Percentiles rank a stretch among this genome's conserved stretches.
phyloP scores from a whole-genome alignment of 2,113 vertebrate genomes.

The Xenopus tropicalis region UCB_Xtro_10.0 CM004444.2:139072501-139073000 shows the following conservation, averaged over 20 bases:
- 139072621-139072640: not conserved
- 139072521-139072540: no score
- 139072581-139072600: not conserved
- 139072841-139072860: not conserved
- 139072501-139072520: no score
- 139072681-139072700: not conserved
- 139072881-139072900: not conserved
- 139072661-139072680: slow-evolving; percentile 11
- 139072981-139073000: not conserved
- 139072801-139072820: slow-evolving; percentile 23
- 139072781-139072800: slow-evolving; percentile 23
- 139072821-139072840: slow-evolving; percentile 17
- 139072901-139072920: not conserved
- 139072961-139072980: not conserved
- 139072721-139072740: slow-evolving; percentile 32
- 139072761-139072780: slow-evolving; percentile 23
- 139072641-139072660: slow-evolving; percentile 1
- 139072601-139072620: not conserved
- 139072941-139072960: not conserved
- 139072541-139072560: no score
- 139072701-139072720: slow-evolving; percentile 25
- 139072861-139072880: slow-evolving; percentile 7
- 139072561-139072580: no score
- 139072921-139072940: not conserved
- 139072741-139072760: slow-evolving; percentile 30